Conservation (phyloP, 2,113 vertebrate genomes). For the Lagopus leucura region DNA sequence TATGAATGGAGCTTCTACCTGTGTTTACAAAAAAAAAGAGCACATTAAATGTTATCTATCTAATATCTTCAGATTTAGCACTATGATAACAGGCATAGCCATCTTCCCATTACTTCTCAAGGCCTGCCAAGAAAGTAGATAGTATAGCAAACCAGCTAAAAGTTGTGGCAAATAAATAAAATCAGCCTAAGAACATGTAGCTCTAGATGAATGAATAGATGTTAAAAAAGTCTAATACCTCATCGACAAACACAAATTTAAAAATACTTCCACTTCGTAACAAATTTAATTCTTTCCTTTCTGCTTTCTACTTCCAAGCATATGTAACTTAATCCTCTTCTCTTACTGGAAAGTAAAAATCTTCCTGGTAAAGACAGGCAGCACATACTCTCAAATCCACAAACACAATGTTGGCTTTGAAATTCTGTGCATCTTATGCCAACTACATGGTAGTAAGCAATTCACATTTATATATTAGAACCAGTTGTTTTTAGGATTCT, state of each 20-base stretch:
- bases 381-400: background rate
- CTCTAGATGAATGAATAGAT: background rate
- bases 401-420: background rate
- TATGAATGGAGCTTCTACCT: constrained; percentile 99
- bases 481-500: background rate
- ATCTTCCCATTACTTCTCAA: background rate
- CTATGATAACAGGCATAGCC: background rate
- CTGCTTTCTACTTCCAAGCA: background rate
- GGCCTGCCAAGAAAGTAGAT: background rate
- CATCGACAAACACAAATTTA: background rate
- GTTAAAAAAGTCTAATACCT: background rate
- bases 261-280: no score
- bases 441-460: background rate
- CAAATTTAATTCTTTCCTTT: no score
- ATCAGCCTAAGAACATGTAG: background rate
- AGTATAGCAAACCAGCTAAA: background rate
- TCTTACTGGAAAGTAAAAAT: background rate
- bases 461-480: background rate
- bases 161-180: background rate
- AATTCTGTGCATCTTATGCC: background rate
- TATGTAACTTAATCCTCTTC: background rate
- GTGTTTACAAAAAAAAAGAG: background rate
- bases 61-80: background rate
- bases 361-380: background rate
- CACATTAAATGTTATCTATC: background rate